Evolutionary conservation across 1,140 invertebrate genomes (phyloP).

Genomic region (Hylaeus volcanicus): DNA sequence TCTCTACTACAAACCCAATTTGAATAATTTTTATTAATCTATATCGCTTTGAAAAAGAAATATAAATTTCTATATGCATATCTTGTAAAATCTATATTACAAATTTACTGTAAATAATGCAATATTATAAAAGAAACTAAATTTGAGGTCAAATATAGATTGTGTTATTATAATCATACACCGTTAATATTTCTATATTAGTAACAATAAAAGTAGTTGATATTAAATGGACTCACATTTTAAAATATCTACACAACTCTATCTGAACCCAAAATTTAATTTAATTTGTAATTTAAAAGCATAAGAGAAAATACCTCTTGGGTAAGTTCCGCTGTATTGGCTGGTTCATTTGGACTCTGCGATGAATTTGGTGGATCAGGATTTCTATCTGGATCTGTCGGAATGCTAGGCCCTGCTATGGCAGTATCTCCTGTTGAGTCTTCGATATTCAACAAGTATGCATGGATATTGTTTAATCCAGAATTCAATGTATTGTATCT

Average conservation of each 20-base stretch:
- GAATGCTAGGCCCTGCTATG: slow-evolving; percentile 65
- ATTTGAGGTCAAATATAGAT: background rate
- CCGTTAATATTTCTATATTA: too few species aligned
- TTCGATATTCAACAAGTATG: slow-evolving; percentile 81
- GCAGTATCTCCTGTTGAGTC: slow-evolving; percentile 65
- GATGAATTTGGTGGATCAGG: slow-evolving; percentile 61
- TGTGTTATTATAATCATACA: too few species aligned
- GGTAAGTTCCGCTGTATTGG: slow-evolving; percentile 75
- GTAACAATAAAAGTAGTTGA: background rate
- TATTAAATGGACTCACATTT: background rate
- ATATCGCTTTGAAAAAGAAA: background rate
- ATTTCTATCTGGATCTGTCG: slow-evolving; percentile 61
- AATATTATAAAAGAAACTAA: slow-evolving; percentile 2
- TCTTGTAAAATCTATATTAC: background rate
- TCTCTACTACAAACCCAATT: background rate
- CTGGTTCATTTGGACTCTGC: slow-evolving; percentile 56
- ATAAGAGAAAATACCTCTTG: slow-evolving; percentile 78
- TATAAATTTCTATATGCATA: background rate
- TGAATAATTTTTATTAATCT: background rate
- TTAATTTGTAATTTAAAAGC: background rate
- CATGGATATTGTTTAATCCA: slow-evolving; percentile 78
- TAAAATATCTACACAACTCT: background rate
- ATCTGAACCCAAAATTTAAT: slow-evolving; percentile 14
- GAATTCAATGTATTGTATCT: slow-evolving; percentile 80
- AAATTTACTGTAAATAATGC: background rate